Base-by-base conservation (phyloP, 1,140 invertebrate genomes). In the Cryptotermes secundus region DNA sequence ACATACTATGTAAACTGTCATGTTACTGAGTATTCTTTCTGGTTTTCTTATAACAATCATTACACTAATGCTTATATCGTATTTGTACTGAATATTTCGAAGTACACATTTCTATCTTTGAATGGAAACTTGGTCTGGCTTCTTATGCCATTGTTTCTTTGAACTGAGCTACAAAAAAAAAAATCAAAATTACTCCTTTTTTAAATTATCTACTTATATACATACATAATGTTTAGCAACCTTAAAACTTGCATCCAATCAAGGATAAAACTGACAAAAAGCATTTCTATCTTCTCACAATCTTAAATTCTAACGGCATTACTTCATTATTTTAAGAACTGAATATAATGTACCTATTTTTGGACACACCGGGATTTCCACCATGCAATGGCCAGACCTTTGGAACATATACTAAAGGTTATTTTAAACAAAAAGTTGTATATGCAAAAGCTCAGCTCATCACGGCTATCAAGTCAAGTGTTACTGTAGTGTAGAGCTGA, bases 21-120 rank as follows among this genome's bases (percentile, higher is more conserved):
- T 45, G 80, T 38, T 81, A 81, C 80, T 81, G 80, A 81, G 80
- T 81, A 81, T 81, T 81, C 26, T 81, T 81, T 26, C 42, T 36
- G 34, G 80, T 22, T 36, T 81, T 36, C 42, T 81, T 45, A 81
- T 10, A 80, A 38, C 38, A 80, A 81, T 35, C 22, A 81, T 81
- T 35, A 81, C 80, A 38, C 80, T 81, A 81, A 26, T 31, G 42
- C 80, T 81, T 81, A 45, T 12, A 81, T 38, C 26, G 31, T 81
- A 81, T 81, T 81, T 81, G 80, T 81, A 81, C 80, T 81, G 34
- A 81, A 81, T 34, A 19, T 81, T 34, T 81, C 42, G 19, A 81
- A 81, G 80, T 35, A 81, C 9, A 35, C n/a, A 81, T 81, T 81
- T 81, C 42, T 81, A 45, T 3, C 22, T 81, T 81, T 35, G 3